phyloP scores from a whole-genome alignment of 2,888 invertebrate genomes.

The Monoplex corrugatus region DNA sequence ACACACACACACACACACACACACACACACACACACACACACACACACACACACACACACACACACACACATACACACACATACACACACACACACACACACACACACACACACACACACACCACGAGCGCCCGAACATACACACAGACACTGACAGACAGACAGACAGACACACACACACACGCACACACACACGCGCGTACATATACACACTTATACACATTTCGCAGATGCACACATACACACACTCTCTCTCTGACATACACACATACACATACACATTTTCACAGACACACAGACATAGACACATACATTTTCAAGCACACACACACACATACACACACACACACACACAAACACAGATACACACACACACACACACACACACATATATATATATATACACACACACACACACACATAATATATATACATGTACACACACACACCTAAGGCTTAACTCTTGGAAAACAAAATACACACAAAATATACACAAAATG shows the following conservation, averaged over 20 bases:
- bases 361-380: too few relatives aligned
- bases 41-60: constrained; percentile 4
- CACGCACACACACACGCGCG: constrained; percentile 5
- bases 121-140: background rate
- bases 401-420: background rate
- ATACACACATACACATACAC: background rate
- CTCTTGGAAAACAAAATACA: too few relatives aligned
- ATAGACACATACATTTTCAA: too few relatives aligned
- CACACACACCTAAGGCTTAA: too few relatives aligned
- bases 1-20: too few relatives aligned
- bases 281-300: too few relatives aligned
- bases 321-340: too few relatives aligned
- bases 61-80: constrained; percentile 8
- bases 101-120: constrained; percentile 6
- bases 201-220: background rate
- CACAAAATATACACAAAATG: too few relatives aligned
- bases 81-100: constrained; percentile 9
- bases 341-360: too few relatives aligned
- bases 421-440: background rate
- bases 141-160: constrained; percentile 4
- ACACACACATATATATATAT: too few relatives aligned
- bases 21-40: too few relatives aligned
- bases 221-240: background rate
- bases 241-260: background rate
- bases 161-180: constrained; percentile 10